Base-by-base conservation (phyloP, 2,888 invertebrate genomes). In the Parnassius smintheus region DNA sequence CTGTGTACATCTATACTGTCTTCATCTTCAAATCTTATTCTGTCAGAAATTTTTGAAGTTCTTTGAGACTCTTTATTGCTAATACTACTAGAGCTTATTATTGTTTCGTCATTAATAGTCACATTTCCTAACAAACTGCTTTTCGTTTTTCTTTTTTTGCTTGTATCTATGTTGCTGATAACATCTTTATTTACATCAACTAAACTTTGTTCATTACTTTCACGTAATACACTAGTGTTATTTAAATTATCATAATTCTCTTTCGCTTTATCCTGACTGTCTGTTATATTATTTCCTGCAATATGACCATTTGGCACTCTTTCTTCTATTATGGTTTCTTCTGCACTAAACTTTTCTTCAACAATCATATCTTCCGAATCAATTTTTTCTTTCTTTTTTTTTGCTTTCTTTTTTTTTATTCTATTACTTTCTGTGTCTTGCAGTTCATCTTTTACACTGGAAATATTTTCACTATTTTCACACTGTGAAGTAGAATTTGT, bases 21-120 rank as follows among this genome's bases (percentile, higher is more conserved):
- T 59, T 85, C 83, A 72, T 88, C 83, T 72, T 88, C 88, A 80
- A 85, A 86, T 56, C 58, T 71, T 62, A 87, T 73, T 65, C 80
- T 79, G 46, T 86, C 87, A 48, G 82, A 80, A 66, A 86, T 73
- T 67, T 71, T 78, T 49, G 68, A 65, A 54, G 63, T 65, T 66
- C 62, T 72, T 51, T 64, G 62, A 22, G 57, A 54, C 13, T 45
- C 10, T 13, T 56, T 59, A 25, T 50, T 59, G 18, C 13, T 58
- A 54, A 12, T 41, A n/a, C 53, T 41, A 18, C 54, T 42, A 8
- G 51, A 42, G 13, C 56, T 56, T 2, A 64, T 22, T 25, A 64
- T 59, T 51, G 10, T 45, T 4, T 59, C 59, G 42, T 50, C 55
- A 41, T 22, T 56, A 9, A 45, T 9, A 12, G 18, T 46, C 41